phyloP scores from a whole-genome alignment of 2,888 invertebrate species.

The Hypselothyrea guttata region DNA sequence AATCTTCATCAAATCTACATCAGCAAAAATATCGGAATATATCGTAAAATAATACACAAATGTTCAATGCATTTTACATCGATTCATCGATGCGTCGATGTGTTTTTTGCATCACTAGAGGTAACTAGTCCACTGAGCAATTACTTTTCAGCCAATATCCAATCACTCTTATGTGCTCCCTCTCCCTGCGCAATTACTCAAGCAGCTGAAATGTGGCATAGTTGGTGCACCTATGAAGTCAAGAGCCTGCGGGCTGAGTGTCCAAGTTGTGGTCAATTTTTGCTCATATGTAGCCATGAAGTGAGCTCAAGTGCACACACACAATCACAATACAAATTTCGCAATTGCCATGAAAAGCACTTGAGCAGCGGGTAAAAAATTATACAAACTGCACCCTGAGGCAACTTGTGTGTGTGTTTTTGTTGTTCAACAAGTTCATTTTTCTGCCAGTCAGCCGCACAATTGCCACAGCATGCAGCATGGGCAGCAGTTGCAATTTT shows the following conservation, averaged over 20 bases:
- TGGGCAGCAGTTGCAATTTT: slow-evolving; percentile 6
- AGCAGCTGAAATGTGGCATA: background rate
- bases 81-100: too few species aligned
- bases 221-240: slow-evolving; percentile 11
- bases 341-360: slow-evolving; percentile 59
- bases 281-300: slow-evolving; percentile 65
- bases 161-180: slow-evolving; percentile 24
- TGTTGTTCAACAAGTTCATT: slow-evolving; percentile 50
- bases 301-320: slow-evolving; percentile 57
- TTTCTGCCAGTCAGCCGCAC: slow-evolving; percentile 62
- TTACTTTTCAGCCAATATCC: slow-evolving; percentile 24
- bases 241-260: slow-evolving; percentile 23
- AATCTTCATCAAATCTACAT: too few species aligned
- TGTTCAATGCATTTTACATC: too few species aligned
- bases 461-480: slow-evolving; percentile 49
- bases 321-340: slow-evolving; percentile 46
- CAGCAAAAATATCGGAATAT: too few species aligned
- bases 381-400: slow-evolving; percentile 49
- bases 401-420: slow-evolving; percentile 34
- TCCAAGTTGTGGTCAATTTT: slow-evolving; percentile 60
- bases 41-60: too few species aligned
- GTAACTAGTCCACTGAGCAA: slow-evolving; percentile 16
- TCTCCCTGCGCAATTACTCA: too few species aligned
- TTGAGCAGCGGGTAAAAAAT: slow-evolving; percentile 33
- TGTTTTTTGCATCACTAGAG: too few species aligned